phyloP scores from a whole-genome alignment of 2,113 vertebrate genomes.

The Phodopus roborovskii region DNA sequence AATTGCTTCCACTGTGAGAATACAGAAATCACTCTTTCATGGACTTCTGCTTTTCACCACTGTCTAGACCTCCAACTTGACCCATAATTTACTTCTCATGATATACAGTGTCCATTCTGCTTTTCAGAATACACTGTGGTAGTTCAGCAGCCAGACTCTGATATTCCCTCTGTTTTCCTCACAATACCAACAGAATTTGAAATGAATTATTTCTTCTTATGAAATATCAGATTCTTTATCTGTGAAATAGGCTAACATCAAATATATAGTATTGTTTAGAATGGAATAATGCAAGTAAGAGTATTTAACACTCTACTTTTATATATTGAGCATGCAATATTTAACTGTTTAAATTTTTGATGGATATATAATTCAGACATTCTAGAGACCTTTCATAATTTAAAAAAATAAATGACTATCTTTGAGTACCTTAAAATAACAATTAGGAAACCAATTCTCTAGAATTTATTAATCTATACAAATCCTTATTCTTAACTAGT shows the following conservation, averaged over 20 bases:
- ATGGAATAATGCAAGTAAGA: not conserved
- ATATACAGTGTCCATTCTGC: too few relatives aligned
- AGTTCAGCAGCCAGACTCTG: not conserved
- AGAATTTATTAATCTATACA: not conserved
- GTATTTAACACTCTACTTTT: not conserved
- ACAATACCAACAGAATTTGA: not conserved
- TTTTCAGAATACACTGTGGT: not conserved
- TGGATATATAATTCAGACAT: conserved; percentile 37
- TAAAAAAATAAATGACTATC: not conserved
- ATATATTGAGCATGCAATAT: conserved; percentile 2
- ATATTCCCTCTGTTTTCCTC: not conserved
- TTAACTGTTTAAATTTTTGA: not conserved
- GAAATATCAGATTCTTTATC: conserved; percentile 5
- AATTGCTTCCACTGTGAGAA: not conserved
- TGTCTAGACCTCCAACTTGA: not conserved
- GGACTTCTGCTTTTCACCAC: not conserved
- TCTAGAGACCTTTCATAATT: not conserved
- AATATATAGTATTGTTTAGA: not conserved
- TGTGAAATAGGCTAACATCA: conserved; percentile 21
- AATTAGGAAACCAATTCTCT: conserved; percentile 22
- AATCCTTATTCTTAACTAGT: not conserved
- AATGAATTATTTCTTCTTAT: not conserved
- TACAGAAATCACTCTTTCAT: not conserved
- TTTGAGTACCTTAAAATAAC: not conserved
- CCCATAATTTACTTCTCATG: not conserved